Conservation (phyloP, 2,113 vertebrate genomes). For the Albula glossodonta region DNA sequence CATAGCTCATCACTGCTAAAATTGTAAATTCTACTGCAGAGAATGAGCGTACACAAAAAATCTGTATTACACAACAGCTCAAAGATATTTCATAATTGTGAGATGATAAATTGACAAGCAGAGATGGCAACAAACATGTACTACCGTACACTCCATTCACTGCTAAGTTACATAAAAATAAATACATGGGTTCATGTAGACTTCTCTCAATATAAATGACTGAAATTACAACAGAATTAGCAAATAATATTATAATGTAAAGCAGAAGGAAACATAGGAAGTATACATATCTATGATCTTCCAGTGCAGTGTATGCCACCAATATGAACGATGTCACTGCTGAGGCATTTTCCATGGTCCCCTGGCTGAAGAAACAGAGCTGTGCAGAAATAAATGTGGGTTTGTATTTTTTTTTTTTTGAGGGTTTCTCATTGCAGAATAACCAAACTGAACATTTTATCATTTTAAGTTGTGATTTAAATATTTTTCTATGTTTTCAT, state of each 20-base stretch:
- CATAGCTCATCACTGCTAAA: slow-evolving; percentile 47
- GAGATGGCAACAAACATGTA: slow-evolving; percentile 24
- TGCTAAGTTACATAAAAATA: slow-evolving; percentile 37
- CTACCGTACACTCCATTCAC: slow-evolving; percentile 38
- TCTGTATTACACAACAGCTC: slow-evolving; percentile 38
- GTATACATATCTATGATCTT: slow-evolving; percentile 1
- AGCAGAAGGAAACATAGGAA: slow-evolving; percentile 2
- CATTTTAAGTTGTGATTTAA: no score
- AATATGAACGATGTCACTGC: background rate
- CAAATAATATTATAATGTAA: slow-evolving; percentile 15
- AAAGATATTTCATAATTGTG: slow-evolving; percentile 41
- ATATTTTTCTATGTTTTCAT: no score
- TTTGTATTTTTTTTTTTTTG: no score
- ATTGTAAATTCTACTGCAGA: slow-evolving; percentile 33
- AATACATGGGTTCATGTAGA: slow-evolving; percentile 42
- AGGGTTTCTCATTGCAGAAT: no score
- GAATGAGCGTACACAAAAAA: slow-evolving; percentile 42
- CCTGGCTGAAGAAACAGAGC: no score
- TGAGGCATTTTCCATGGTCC: background rate
- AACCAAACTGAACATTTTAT: no score
- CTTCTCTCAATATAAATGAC: slow-evolving; percentile 28
- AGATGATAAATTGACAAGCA: slow-evolving; percentile 32
- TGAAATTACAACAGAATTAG: slow-evolving; percentile 12
- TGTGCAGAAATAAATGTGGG: no score
- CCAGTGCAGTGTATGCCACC: slow-evolving; percentile 12